Percentiles rank a stretch among this genome's conserved stretches.
Conservation (phyloP, 2,113 vertebrate species). For the Hyaena hyaena region DNA sequence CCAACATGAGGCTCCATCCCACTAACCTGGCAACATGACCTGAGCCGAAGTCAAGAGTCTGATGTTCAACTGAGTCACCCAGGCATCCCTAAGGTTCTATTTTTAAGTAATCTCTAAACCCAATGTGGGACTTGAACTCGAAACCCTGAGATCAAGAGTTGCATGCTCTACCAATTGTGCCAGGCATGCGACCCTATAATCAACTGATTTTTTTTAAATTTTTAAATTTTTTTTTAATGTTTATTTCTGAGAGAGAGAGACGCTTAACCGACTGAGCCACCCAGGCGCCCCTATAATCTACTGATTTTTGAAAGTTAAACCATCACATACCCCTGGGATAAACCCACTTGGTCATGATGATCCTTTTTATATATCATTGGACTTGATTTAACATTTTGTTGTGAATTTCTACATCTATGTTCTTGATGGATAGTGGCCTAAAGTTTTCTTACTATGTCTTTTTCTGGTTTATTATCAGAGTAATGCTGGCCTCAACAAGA, state of each 20-base stretch:
- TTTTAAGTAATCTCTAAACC: background rate
- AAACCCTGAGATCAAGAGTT: background rate
- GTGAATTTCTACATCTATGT: background rate
- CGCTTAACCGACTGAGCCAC: too few relatives aligned
- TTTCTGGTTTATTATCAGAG: conserved; percentile 15
- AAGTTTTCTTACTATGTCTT: background rate
- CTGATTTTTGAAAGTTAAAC: background rate
- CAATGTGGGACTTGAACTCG: background rate
- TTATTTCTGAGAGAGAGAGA: too few relatives aligned
- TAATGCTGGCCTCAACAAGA: background rate
- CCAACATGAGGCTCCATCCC: too few relatives aligned
- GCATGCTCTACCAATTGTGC: too few relatives aligned
- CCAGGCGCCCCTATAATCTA: too few relatives aligned
- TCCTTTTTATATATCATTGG: background rate
- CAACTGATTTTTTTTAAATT: background rate
- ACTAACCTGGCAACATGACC: too few relatives aligned
- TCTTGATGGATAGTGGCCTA: background rate
- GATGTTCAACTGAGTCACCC: too few relatives aligned
- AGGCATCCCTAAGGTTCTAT: background rate
- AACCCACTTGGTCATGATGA: background rate
- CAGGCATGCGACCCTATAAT: too few relatives aligned
- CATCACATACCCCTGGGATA: background rate
- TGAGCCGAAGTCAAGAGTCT: too few relatives aligned
- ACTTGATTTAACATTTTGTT: background rate
- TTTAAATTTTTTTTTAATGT: too few relatives aligned